Conservation (phyloP, 1,140 invertebrate species). For the Acyrthosiphon pisum region DNA sequence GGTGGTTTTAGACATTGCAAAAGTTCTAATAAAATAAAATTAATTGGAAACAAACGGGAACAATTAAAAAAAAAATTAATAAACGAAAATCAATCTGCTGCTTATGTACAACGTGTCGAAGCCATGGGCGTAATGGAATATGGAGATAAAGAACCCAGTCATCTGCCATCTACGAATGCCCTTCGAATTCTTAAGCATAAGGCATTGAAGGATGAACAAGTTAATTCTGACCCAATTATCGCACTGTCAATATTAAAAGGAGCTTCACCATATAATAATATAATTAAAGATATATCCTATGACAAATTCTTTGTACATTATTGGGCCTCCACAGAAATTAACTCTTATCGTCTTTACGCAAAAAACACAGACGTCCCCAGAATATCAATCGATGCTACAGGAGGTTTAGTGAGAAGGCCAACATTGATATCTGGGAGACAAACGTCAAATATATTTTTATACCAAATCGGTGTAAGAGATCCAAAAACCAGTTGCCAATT, state of each 20-base stretch:
- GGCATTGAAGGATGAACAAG: not conserved
- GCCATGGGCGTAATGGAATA: not conserved
- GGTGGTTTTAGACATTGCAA: not conserved
- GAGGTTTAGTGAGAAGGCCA: not conserved
- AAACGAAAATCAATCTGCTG: not conserved
- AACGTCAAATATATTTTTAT: not conserved
- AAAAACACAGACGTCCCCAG: not conserved
- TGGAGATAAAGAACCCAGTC: not conserved
- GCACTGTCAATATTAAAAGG: not conserved
- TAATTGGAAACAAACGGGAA: not conserved
- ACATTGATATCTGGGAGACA: not conserved
- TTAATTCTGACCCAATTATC: not conserved
- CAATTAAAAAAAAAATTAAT: not conserved
- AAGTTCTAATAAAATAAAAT: not conserved
- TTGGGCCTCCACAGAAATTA: not conserved
- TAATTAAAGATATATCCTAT: not conserved
- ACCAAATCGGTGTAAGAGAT: not conserved
- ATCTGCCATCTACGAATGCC: not conserved
- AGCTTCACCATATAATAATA: not conserved
- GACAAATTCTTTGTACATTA: conserved; percentile 6
- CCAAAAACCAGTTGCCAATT: not conserved
- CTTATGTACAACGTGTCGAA: not conserved
- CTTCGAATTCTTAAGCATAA: not conserved
- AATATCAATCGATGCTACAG: not conserved
- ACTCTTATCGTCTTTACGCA: not conserved